Conservation (phyloP, 2,888 invertebrate species). For the Phanerotoma sp. region DNA sequence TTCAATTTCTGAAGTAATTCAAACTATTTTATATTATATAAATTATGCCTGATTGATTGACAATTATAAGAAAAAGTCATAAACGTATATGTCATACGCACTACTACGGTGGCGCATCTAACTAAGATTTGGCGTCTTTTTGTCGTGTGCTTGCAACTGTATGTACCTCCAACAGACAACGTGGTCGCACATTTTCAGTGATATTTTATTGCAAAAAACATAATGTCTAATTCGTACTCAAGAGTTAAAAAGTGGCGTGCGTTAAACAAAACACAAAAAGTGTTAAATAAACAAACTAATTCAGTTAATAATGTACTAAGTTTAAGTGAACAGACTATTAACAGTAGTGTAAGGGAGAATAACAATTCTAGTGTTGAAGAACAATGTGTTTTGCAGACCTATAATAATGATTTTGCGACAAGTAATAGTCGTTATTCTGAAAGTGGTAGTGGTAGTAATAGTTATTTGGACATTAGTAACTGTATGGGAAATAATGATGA, state of each 20-base stretch:
- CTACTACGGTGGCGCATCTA: no score
- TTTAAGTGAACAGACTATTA: background rate
- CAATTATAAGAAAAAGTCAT: no score
- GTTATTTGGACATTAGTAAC: background rate
- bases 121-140: background rate
- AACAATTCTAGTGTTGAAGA: background rate
- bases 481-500: background rate
- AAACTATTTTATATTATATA: no score
- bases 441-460: background rate
- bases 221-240: background rate
- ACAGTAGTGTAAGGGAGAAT: background rate
- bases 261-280: background rate
- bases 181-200: background rate
- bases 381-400: background rate
- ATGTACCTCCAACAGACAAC: background rate
- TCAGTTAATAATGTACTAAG: background rate
- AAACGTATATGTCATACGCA: no score
- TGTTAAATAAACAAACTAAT: background rate
- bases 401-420: background rate
- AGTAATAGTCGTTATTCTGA: background rate
- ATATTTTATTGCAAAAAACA: background rate
- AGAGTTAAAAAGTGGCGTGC: background rate
- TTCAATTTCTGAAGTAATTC: no score
- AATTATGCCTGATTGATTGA: no score
- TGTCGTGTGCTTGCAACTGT: background rate